Base-by-base conservation (phyloP, 2,888 invertebrate species). In the Amphiduros pacificus region DNA sequence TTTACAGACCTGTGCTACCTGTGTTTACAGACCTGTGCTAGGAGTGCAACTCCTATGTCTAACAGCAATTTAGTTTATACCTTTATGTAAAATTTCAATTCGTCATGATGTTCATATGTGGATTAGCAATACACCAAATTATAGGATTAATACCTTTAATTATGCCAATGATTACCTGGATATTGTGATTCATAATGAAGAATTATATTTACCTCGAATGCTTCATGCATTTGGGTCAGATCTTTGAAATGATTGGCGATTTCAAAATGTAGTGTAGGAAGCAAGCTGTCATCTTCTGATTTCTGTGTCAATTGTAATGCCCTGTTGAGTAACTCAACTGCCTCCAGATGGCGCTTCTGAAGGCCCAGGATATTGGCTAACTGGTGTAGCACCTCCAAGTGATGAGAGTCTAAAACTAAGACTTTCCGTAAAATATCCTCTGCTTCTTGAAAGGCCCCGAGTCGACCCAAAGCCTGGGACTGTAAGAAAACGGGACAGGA, bases 321-420 rank as follows among this genome's bases (percentile, higher is more conserved):
- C n/a, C n/a, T n/a, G n/a, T n/a, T n/a, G n/a, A 48, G 49, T 48
- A 14, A 20, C 44, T 14, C n/a, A 20, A 36, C n/a, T 40, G 55
- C 61, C 57, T 58, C 53, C 27, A 36, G 40, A 36, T 62, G 62
- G 28, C 53, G 51, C 48, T 52, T 32, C 17, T 31, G 29, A 17
- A 58, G 36, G 2, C 62, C 62, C 4, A 29, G 32, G 31, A 62
- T 20, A 6, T 62, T 62, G 44, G 57, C 52, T 4, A 62, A 32
- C 28, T 62, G 62, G n/a, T 62, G 57, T 3, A 62, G 22, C n/a
- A 49, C 62, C 24, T 57, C 54, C 14, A 57, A 17, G 52, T 52
- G 22, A 11, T 31, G 40, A 14, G 52, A 28, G 20, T 32, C 54
- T 11, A 17, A 17, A 5, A 20, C 29, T 20, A 53, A n/a, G 41